Base-by-base conservation (phyloP, 1,140 invertebrate species). In the Drosophila novamexicana region DNA sequence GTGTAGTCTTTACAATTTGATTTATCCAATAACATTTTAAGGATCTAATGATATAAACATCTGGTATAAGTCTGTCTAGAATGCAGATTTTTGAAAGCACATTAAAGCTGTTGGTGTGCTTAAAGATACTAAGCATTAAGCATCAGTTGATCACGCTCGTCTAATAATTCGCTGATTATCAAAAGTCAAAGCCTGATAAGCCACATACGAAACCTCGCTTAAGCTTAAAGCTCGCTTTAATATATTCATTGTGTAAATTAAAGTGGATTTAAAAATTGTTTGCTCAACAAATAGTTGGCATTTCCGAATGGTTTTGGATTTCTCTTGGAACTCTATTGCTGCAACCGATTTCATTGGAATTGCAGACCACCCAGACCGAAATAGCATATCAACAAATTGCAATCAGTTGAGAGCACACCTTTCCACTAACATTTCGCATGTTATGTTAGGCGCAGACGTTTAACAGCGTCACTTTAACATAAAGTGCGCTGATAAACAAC, bases 401-500 rank as follows among this genome's bases (percentile, higher is more conserved):
- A 32, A 52, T 52, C 49, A 49, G 22, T 12, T 16, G 2, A 49
- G 45, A 22, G 45, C 45, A 18, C 45, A 32, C 49, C 29, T 50
- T 32, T 47, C 45, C 16, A 16, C 45, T 7, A 29, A 29, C n/a
- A 29, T 32, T 44, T 22, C 6, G 6, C 6, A 18, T 56, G 39
- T 64, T 54, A 53, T 39, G 16, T 58, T 42, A 44, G 16, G 9
- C 1, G 42, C 42, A 36, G 4, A 12, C 32, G 4, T 8, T 44
- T 44, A 53, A 64, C 62, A 64, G 62, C 50, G 22, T n/a, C 4
- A 18, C 14, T 9, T 47, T 54, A 64, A 65, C 34, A 59, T 29
- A 45, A 44, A 29, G 22, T 29, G 37, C 29, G 9, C 45, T 58
- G 69, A 66, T 72, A 59, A 58, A 67, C 52, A 40, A 61, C 64